A percentile compares a stretch with the other conserved stretches of the same genome.
phyloP scores from a whole-genome alignment of 2,888 invertebrate genomes.

The Idaea dimidiata region DNA sequence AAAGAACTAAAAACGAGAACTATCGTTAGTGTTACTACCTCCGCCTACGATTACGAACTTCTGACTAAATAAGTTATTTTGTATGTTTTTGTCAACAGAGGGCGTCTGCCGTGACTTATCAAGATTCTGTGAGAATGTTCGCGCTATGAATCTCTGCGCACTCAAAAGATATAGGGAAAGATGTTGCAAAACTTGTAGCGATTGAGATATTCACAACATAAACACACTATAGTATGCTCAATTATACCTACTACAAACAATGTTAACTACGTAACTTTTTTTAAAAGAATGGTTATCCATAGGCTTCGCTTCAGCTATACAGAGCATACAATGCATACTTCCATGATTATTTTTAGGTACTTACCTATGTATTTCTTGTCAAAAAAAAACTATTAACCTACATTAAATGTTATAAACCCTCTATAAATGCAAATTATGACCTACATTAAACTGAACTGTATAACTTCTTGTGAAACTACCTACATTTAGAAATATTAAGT shows the following conservation, averaged over 20 bases:
- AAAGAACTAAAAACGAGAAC: too few species aligned
- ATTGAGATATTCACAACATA: slow-evolving; percentile 35
- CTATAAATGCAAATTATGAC: too few species aligned
- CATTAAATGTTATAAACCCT: too few species aligned
- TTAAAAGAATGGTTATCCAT: neutral
- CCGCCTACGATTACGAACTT: too few species aligned
- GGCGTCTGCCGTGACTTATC: slow-evolving; percentile 90
- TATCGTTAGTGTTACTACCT: too few species aligned
- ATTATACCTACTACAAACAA: neutral
- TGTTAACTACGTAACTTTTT: neutral
- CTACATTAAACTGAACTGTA: too few species aligned
- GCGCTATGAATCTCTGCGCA: slow-evolving; percentile 93
- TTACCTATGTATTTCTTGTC: neutral
- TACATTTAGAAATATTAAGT: too few species aligned
- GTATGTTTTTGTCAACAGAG: slow-evolving; percentile 63
- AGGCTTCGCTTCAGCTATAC: neutral
- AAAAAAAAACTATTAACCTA: neutral
- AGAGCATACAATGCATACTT: neutral
- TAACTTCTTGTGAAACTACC: too few species aligned
- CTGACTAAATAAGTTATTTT: slow-evolving; percentile 7
- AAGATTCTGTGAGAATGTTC: slow-evolving; percentile 92
- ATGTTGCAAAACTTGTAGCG: slow-evolving; percentile 91
- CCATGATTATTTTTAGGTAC: neutral
- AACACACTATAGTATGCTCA: slow-evolving; percentile 4
- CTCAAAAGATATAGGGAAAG: slow-evolving; percentile 90